Conservation (phyloP, 2,113 vertebrate genomes). For the Rhadina sibilatrix region DNA sequence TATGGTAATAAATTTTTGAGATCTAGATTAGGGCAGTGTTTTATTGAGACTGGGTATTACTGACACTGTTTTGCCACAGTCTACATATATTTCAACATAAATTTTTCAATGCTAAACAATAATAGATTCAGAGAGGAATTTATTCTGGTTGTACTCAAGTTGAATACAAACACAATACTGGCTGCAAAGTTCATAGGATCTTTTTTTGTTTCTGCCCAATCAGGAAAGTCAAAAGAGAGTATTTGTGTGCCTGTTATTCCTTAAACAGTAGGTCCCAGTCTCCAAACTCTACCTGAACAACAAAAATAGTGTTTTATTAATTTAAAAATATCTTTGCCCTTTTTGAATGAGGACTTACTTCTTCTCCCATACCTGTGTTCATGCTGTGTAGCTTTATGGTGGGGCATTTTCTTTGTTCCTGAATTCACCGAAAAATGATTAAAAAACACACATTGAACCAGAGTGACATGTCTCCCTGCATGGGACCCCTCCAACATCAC, state of each 20-base stretch:
- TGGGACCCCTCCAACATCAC: background rate
- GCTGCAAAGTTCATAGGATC: background rate
- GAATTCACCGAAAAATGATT: background rate
- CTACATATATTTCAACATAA: background rate
- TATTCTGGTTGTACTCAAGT: background rate
- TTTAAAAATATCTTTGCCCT: background rate
- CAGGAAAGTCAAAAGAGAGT: background rate
- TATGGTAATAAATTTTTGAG: background rate
- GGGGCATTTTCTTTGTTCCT: background rate
- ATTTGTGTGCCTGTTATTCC: background rate
- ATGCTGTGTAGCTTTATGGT: background rate
- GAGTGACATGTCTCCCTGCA: background rate
- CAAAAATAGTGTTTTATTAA: background rate
- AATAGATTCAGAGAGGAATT: background rate
- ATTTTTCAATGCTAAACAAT: background rate
- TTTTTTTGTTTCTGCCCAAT: background rate
- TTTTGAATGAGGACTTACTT: background rate
- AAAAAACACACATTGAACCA: background rate
- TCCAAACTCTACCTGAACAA: background rate
- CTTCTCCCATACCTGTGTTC: background rate
- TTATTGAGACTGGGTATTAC: background rate
- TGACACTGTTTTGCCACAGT: background rate
- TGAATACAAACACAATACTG: background rate
- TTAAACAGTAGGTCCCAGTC: background rate
- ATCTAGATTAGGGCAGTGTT: background rate